Evolutionary conservation across 2,113 vertebrate genomes (phyloP).

Genomic region (Macrotus californicus): DNA sequence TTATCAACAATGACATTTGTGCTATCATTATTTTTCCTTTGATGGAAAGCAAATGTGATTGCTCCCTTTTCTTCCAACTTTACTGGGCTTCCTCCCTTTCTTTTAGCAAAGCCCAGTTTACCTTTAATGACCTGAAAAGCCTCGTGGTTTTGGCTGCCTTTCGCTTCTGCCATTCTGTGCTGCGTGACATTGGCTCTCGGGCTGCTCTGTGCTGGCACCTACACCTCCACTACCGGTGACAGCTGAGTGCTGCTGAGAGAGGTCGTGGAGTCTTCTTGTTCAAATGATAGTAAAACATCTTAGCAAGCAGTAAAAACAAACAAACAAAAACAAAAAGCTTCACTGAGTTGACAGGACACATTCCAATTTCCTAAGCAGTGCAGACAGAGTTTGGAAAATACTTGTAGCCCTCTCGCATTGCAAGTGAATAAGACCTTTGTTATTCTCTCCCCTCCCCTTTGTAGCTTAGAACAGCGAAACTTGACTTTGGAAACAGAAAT

Average conservation of each 20-base stretch:
- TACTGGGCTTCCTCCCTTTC: neutral
- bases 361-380: neutral
- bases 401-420: neutral
- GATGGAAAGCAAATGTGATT: neutral
- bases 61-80: neutral
- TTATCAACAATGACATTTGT: neutral
- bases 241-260: neutral
- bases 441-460: neutral
- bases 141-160: neutral
- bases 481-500: constrained; percentile 93
- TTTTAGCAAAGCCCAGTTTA: neutral
- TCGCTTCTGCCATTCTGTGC: neutral
- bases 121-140: neutral
- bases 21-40: neutral
- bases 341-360: neutral
- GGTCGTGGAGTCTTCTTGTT: neutral
- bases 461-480: constrained; percentile 94
- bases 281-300: neutral
- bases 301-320: neutral
- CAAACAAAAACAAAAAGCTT: neutral
- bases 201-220: neutral
- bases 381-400: neutral
- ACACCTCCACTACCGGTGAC: neutral
- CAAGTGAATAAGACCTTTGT: neutral
- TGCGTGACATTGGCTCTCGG: neutral